Evolutionary conservation across 2,888 invertebrate species (phyloP), one percentile per base, ranked within the genome.

Genomic region (Scrobipalpa costella): DNA sequence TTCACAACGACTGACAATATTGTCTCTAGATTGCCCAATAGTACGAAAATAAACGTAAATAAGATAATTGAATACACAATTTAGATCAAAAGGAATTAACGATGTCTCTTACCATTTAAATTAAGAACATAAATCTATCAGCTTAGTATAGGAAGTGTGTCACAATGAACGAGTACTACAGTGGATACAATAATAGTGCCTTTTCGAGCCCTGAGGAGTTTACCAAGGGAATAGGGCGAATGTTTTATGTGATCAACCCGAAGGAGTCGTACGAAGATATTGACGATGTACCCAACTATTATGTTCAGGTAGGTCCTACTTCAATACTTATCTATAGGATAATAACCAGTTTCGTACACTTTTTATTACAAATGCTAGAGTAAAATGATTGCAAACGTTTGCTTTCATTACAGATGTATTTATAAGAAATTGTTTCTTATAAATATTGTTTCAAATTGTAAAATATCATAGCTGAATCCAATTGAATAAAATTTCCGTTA

Each of bases 211-310:
- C 60, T 34, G 49, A 64, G 33, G 73, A 71, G 36, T 78, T 81
- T 62, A 68, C 86, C 0, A 90, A 87, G 71, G 92, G 92, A 0
- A 59, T 93, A 1, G 93, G 92, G 0, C 83, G 91, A 15, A 89
- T 96, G 83, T 94, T 94, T 80, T 95, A 95, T 76, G 70, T 95
- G 9, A 92, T 94, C 13, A 89, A 93, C 73, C 94, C 94, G 0
- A 85, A 86, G 36, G 94, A 95, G 64, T 92, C 92, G n/a, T 94
- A 92, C 79, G 86, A 92, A 75, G 81, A 80, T 21, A 73, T 88
- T 7, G 90, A 93, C 58, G 92, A 94, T 63, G 94, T 95, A 2
- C 95, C 95, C 0, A 93, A 94, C 73, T 94, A 94, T 84, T 94
- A 94, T 67, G 88, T 92, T 68, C 93, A 95, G 93, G 95, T 95